These are phyloP conservation scores for Stigmatopora nigra DNA, from an alignment of 2,113 vertebrate genomes.

Conservation along the genomic window DNA sequence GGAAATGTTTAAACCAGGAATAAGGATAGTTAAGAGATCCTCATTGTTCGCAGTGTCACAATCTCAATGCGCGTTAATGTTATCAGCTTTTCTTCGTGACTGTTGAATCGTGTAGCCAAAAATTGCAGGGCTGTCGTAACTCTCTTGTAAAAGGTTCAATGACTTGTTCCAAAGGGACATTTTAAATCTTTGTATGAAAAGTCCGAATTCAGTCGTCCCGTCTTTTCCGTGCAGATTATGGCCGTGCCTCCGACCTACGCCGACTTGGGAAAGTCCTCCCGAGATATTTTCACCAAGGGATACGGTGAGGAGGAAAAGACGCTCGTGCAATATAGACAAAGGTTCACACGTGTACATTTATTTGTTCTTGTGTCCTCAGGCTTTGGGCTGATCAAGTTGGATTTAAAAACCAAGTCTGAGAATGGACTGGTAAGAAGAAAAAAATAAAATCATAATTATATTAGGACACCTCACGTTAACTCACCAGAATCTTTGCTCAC, in stretches of 20 bases:
- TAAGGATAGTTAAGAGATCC: neutral
- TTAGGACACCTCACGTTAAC: neutral
- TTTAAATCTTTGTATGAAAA: no score
- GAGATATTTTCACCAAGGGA: constrained; percentile 94
- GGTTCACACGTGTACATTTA: neutral
- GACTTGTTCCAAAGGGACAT: neutral
- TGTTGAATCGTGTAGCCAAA: neutral
- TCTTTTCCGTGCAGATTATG: constrained; percentile 75
- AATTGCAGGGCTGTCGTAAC: constrained; percentile 17
- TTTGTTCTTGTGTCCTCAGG: constrained; percentile 65
- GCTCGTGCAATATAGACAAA: neutral
- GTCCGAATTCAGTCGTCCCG: neutral
- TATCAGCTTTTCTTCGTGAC: constrained; percentile 32
- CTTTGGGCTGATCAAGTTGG: constrained; percentile 93
- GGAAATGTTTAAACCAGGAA: neutral
- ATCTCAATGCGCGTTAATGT: constrained; percentile 29
- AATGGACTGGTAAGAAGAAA: constrained; percentile 87
- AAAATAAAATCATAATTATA: no score
- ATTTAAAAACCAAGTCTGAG: constrained; percentile 95
- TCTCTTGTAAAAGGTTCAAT: neutral
- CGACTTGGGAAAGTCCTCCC: constrained; percentile 92
- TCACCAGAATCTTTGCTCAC: neutral
- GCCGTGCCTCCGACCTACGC: constrained; percentile 86
- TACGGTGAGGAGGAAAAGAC: constrained; percentile 76
- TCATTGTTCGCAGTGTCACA: constrained; percentile 11